phyloP scores from a whole-genome alignment of 64 coral and sea anemone species.

The Pocillopora damicornis region DNA sequence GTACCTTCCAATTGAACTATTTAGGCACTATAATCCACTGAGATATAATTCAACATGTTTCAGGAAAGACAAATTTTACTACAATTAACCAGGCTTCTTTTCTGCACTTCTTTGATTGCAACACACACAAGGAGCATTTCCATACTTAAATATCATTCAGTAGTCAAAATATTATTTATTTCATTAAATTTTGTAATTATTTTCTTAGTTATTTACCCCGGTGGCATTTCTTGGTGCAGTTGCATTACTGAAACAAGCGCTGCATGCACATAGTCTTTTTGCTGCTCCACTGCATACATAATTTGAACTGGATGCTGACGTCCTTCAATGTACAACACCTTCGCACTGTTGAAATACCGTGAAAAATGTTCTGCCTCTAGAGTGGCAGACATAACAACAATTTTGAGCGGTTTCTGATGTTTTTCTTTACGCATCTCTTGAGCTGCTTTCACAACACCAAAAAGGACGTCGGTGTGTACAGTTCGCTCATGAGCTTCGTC shows the following conservation, averaged over 20 bases:
- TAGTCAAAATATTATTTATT: neutral
- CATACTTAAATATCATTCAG: no score
- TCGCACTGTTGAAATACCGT: conserved; percentile 72
- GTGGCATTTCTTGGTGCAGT: conserved; percentile 86
- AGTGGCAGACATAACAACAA: conserved; percentile 95
- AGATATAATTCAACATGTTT: no score
- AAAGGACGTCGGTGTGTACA: conserved; percentile 91
- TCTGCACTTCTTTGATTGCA: no score
- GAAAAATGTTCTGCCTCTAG: conserved; percentile 95
- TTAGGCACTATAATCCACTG: no score
- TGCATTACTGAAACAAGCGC: conserved; percentile 83
- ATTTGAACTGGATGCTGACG: conserved; percentile 84
- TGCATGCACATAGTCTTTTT: conserved; percentile 91
- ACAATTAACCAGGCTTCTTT: no score
- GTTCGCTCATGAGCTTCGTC: conserved; percentile 98
- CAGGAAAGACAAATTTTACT: no score
- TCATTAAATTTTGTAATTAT: neutral
- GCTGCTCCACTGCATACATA: conserved; percentile 82
- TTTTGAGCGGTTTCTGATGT: conserved; percentile 64
- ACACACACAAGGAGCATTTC: no score
- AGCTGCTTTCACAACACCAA: conserved; percentile 91
- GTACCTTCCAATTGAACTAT: no score
- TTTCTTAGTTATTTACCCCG: conserved; percentile 26
- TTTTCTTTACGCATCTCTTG: conserved; percentile 66
- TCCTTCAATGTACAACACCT: conserved; percentile 95